These are phyloP conservation scores for Chanos chanos DNA, from an alignment of 2,797 vertebrate species.

Conservation along the genomic window DNA sequence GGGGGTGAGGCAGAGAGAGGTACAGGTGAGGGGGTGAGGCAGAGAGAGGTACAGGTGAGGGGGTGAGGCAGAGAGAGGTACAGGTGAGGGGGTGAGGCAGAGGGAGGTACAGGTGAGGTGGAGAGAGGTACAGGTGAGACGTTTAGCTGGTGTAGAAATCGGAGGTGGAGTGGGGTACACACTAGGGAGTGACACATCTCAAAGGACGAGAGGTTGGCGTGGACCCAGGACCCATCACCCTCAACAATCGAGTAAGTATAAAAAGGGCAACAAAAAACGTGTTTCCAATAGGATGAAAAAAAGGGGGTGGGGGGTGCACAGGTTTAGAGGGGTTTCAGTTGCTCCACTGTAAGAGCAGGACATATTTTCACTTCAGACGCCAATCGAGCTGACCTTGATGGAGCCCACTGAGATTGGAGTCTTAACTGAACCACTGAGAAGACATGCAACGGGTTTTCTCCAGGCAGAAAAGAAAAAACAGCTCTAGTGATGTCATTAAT, in stretches of 20 bases:
- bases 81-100: too few species aligned
- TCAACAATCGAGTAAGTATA: constrained; percentile 9
- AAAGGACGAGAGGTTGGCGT: constrained; percentile 26
- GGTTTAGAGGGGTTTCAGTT: constrained; percentile 13
- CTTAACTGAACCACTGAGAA: background rate
- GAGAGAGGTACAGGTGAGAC: too few species aligned
- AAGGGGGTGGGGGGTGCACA: background rate
- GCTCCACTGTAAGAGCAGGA: constrained; percentile 8
- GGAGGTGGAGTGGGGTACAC: constrained; percentile 1
- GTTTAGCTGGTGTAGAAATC: too few species aligned
- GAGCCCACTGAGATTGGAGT: constrained; percentile 12
- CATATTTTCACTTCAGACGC: constrained; percentile 2
- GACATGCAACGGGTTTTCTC: constrained; percentile 12
- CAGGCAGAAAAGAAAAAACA: background rate
- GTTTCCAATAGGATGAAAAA: background rate
- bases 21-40: constrained; percentile 26
- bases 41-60: too few species aligned
- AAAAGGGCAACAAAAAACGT: constrained; percentile 10
- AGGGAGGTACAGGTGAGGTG: too few species aligned
- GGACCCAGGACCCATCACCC: constrained; percentile 1
- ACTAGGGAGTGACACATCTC: constrained; percentile 26
- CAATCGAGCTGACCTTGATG: background rate
- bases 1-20: too few species aligned
- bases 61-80: constrained; percentile 7
- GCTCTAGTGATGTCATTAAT: constrained; percentile 2